Evolutionary conservation across 2,797 vertebrate genomes (phyloP), one percentile per base, ranked within the genome.

Genomic region (Halcyon chelicuti): DNA sequence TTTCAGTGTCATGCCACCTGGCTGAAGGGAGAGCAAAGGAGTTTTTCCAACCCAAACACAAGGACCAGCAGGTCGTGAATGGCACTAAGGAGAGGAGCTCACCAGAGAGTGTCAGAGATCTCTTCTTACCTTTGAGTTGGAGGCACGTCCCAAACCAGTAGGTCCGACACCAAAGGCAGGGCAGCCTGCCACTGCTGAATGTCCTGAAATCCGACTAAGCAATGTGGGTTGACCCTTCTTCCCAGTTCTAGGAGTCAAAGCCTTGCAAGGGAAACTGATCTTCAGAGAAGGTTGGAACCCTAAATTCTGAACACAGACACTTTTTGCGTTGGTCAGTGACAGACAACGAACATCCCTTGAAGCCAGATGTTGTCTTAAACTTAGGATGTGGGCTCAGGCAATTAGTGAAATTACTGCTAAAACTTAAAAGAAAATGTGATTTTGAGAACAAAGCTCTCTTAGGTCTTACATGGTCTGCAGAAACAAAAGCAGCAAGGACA

Each of bases 271-370:
- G 77, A 79, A 95, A 94, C 78, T 96, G 91, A 92, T 97, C 95
- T 97, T 95, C 96, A 93, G 19, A 94, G 88, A 90, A 26, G 70
- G 93, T 67, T 96, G 91, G 91, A 97, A 79, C 90, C 93, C 96
- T 96, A 79, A 93, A 94, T 94, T 94, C 95, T 94, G 94, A 97
- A 94, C 84, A 94, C 91, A 97, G 90, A 96, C 90, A 94, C 94
- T 94, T 91, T 85, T 86, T 75, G 92, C 0, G 55, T 87, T 95
- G 91, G 70, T 96, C 93, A 96, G 92, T 1, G 76, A 93, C 92
- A 97, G 77, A 88, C 80, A 97, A 44, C 4, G 81, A 84, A 55
- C 51, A 67, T 20, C 63, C 80, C 93, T 62, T 67, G 72, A 80
- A 75, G 75, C 78, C 86, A 89, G 90, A 86, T 0, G 9, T 15